Conservation (phyloP, 1,140 invertebrate genomes). For the Hylaeus volcanicus region DNA sequence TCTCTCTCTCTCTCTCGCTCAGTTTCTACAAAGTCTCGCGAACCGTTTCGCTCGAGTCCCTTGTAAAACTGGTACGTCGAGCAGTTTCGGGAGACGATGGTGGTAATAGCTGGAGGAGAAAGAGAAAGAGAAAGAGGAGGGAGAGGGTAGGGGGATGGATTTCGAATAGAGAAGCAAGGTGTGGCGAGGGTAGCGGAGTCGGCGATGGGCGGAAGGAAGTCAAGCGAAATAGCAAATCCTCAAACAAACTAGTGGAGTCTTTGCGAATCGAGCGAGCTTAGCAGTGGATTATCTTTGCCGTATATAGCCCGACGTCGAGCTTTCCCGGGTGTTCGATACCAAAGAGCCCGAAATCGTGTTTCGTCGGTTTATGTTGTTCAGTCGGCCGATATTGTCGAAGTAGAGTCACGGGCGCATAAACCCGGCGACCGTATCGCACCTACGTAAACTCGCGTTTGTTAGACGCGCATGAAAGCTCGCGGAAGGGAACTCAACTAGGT, state of each 20-base stretch:
- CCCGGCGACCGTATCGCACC: neutral
- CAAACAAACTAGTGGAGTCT: slow-evolving; percentile 65
- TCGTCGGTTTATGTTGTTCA: slow-evolving; percentile 32
- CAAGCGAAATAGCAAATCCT: slow-evolving; percentile 67
- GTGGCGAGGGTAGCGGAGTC: slow-evolving; percentile 21
- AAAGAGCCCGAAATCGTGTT: slow-evolving; percentile 52
- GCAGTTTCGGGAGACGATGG: slow-evolving; percentile 28
- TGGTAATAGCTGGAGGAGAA: slow-evolving; percentile 9
- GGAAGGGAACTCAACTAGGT: neutral
- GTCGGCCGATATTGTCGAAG: neutral
- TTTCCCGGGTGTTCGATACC: slow-evolving; percentile 47
- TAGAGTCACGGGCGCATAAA: neutral
- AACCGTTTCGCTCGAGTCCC: slow-evolving; percentile 40
- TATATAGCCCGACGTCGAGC: slow-evolving; percentile 44
- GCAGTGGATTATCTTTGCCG: slow-evolving; percentile 66
- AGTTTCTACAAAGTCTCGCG: slow-evolving; percentile 18
- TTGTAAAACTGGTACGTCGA: slow-evolving; percentile 46
- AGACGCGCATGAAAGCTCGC: neutral
- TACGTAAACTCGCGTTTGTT: slow-evolving; percentile 1
- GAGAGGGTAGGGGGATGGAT: neutral
- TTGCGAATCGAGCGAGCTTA: slow-evolving; percentile 65
- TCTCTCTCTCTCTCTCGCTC: slow-evolving; percentile 25
- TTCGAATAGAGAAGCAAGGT: slow-evolving; percentile 24
- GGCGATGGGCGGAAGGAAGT: slow-evolving; percentile 41
- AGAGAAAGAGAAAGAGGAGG: slow-evolving; percentile 34